phyloP scores from a whole-genome alignment of 2,888 invertebrate genomes.

The Melangyna quadrimaculata region DNA sequence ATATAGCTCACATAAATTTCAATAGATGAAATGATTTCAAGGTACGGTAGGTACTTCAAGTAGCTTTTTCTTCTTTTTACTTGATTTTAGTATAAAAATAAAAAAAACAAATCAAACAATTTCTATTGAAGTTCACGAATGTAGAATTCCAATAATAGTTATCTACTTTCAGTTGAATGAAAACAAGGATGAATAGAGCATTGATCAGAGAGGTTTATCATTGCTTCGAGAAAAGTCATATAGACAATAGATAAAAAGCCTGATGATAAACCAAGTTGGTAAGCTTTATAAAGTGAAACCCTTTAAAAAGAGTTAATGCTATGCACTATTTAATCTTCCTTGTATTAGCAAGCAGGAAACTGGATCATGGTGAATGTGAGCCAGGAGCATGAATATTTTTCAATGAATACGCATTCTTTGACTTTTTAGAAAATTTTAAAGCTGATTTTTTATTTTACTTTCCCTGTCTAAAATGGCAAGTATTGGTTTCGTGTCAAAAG shows the following conservation, averaged over 20 bases:
- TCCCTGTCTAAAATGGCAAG: too few species aligned
- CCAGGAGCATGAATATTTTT: too few species aligned
- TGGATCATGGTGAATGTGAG: too few species aligned
- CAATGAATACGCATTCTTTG: too few species aligned
- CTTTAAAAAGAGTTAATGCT: too few species aligned
- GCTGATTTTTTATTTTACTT: too few species aligned
- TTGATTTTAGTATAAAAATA: constrained; percentile 13
- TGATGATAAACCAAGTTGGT: background rate
- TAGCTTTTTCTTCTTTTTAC: background rate
- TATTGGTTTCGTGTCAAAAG: too few species aligned
- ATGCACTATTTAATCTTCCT: too few species aligned
- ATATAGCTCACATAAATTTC: constrained; percentile 20
- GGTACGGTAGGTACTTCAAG: background rate
- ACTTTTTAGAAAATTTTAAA: too few species aligned
- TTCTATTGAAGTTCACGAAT: background rate
- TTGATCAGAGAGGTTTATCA: constrained; percentile 34
- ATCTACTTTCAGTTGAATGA: constrained; percentile 41
- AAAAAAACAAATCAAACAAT: constrained; percentile 18
- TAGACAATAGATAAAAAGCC: too few species aligned
- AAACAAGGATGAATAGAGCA: constrained; percentile 21
- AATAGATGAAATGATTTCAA: constrained; percentile 12
- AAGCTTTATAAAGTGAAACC: too few species aligned
- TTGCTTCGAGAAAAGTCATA: background rate
- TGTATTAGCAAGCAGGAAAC: too few species aligned
- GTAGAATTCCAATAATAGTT: constrained; percentile 4